Conservation (phyloP, 2,113 vertebrate species). For the Nycticebus coucang region DNA sequence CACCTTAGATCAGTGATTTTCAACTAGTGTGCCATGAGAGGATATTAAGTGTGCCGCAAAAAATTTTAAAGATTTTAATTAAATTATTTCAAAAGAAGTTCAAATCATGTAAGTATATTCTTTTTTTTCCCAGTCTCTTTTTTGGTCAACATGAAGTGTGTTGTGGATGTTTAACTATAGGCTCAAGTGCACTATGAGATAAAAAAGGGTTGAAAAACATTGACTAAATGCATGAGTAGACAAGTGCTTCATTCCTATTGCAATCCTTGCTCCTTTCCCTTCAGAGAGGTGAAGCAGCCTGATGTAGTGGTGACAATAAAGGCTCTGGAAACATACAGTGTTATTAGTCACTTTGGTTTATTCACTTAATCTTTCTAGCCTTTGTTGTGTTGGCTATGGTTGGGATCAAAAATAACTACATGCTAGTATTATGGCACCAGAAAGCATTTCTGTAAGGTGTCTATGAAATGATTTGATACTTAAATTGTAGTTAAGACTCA, state of each 20-base stretch:
- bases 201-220: too few species aligned
- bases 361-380: neutral
- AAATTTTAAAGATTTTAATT: too few species aligned
- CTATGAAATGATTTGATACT: neutral
- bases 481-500: neutral
- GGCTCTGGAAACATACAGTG: neutral
- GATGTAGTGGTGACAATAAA: neutral
- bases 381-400: neutral
- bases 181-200: too few species aligned
- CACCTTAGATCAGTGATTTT: neutral
- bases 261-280: rapidly evolving
- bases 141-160: too few species aligned
- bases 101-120: too few species aligned
- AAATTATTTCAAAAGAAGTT: too few species aligned
- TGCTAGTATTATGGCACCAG: neutral
- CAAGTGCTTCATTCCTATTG: neutral
- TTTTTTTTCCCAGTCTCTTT: too few species aligned
- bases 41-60: too few species aligned
- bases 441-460: neutral
- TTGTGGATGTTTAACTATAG: too few species aligned
- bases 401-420: neutral
- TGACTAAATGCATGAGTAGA: neutral
- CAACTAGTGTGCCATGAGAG: too few species aligned
- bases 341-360: neutral
- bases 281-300: neutral